Evolutionary conservation across 2,113 vertebrate genomes (phyloP), one percentile per base, ranked within the genome.

Genomic region (Menura novaehollandiae): DNA sequence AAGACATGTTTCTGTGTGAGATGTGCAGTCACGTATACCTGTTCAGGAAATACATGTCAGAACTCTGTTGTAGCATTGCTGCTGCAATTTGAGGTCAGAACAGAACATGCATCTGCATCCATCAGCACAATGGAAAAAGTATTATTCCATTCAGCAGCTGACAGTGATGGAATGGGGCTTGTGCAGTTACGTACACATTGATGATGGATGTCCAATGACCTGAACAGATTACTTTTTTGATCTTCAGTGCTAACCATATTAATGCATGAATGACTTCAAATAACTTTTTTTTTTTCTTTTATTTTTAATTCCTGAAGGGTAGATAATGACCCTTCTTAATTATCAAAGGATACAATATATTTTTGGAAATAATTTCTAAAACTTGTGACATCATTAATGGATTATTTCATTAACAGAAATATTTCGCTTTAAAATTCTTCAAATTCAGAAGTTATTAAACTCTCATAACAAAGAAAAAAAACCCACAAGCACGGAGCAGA

Each of bases 261-360:
- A 35, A 58, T 35, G 32, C 37, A 63, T 14, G 15, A 60, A n/a
- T 58, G 5, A 47, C 44, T 86, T 59, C 72, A 85, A 62, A 35
- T 5, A 9, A n/a, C 7, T 0, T 33, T 4, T 26, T 35, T 8
- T 9, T 27, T 44, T 13, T n/a, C n/a, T 26, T 19, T 11, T 0
- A 33, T 28, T 27, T 43, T 26, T 2, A 39, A 64, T 52, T 89
- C 44, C 46, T 58, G n/a, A 85, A 72, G n/a, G 46, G 22, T 26
- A 88, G 37, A 58, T 52, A 49, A 58, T 44, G 16, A 79, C 23
- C 20, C 3, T 85, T 88, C 11, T 32, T 46, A 80, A 68, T 76
- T 66, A 83, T 8, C 55, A 37, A 55, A 75, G 23, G 28, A 82
- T 16, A 47, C 6, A 21, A 7, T 23, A 12, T 64, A 52, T 23